phyloP scores from a whole-genome alignment of 2,888 invertebrate genomes.

The Agrotis ipsilon region DNA sequence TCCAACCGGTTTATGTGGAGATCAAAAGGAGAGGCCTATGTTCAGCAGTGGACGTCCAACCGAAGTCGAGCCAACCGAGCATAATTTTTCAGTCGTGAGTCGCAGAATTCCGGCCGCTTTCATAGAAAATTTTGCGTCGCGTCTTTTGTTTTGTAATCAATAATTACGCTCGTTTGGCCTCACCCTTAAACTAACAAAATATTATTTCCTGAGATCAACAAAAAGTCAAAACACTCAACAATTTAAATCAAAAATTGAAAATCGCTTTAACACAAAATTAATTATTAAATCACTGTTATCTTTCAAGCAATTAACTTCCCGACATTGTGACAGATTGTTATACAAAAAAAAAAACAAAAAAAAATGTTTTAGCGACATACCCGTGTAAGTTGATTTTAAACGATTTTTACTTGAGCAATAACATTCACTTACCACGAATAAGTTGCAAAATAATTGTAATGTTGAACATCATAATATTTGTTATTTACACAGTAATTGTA shows the following conservation, averaged over 20 bases:
- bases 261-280: not conserved
- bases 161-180: no score
- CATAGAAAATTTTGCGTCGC: no score
- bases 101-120: no score
- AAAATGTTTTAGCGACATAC: not conserved
- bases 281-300: slow-evolving; percentile 34
- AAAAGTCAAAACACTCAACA: not conserved
- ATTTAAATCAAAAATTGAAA: not conserved
- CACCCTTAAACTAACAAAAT: no score
- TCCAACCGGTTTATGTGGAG: no score
- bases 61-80: no score
- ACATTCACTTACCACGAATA: slow-evolving; percentile 12
- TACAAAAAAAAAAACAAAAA: slow-evolving; percentile 13
- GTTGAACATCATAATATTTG: slow-evolving; percentile 36
- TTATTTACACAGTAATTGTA: slow-evolving; percentile 30
- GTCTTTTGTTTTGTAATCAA: no score
- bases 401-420: slow-evolving; percentile 28
- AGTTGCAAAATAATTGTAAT: slow-evolving; percentile 30
- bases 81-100: no score
- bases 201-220: not conserved
- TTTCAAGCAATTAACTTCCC: slow-evolving; percentile 18
- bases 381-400: no score
- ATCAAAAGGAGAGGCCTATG: no score
- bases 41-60: no score
- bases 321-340: not conserved